These are phyloP conservation scores for Gobiocypris rarus DNA, from an alignment of 2,113 vertebrate species.

Conservation along the genomic window DNA sequence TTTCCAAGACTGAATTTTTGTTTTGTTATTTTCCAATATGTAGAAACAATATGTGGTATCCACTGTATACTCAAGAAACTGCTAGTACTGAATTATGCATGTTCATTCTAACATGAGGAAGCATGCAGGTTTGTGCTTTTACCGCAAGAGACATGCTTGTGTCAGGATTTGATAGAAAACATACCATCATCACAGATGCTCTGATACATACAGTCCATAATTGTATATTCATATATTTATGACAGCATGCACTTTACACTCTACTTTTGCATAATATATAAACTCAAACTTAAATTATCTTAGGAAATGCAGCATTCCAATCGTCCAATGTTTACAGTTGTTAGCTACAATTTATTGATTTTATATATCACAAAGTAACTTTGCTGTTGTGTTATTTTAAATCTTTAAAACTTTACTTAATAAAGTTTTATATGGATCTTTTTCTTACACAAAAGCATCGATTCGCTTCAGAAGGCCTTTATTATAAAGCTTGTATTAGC, in stretches of 20 bases:
- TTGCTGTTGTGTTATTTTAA: too few relatives aligned
- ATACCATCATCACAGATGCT: slow-evolving; percentile 7
- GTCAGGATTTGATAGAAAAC: slow-evolving; percentile 19
- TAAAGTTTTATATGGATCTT: too few relatives aligned
- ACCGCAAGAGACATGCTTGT: background rate
- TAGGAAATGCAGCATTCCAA: background rate
- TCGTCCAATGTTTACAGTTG: background rate
- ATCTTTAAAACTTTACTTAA: too few relatives aligned
- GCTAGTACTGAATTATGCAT: slow-evolving; percentile 43
- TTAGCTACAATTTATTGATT: too few relatives aligned
- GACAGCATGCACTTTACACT: background rate
- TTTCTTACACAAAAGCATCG: too few relatives aligned
- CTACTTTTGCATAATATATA: background rate
- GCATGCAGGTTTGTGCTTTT: slow-evolving; percentile 19
- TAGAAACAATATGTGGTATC: slow-evolving; percentile 9
- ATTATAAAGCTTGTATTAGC: too few relatives aligned
- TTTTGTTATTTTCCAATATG: slow-evolving; percentile 5
- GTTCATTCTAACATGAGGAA: slow-evolving; percentile 20
- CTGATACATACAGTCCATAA: background rate
- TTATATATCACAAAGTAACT: too few relatives aligned
- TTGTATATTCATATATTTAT: slow-evolving; percentile 18
- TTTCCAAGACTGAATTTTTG: slow-evolving; percentile 19
- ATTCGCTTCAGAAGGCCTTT: too few relatives aligned
- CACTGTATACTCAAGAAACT: slow-evolving; percentile 4
- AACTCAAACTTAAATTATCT: background rate